These are phyloP conservation scores for Pimpla rufipes DNA, from an alignment of 2,888 invertebrate species.

Conservation along the genomic window DNA sequence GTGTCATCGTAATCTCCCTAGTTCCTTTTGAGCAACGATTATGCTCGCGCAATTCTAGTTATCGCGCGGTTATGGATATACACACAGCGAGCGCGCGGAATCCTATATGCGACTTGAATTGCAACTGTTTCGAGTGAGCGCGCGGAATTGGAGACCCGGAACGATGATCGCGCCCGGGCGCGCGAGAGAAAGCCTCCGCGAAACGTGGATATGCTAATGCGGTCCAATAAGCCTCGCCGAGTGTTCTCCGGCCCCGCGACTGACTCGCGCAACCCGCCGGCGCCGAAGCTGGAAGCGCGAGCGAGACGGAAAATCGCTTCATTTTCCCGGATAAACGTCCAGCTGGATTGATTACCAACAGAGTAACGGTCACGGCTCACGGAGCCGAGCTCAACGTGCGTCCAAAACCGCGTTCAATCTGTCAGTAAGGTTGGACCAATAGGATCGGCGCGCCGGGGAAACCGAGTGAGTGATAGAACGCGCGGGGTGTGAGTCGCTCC, in stretches of 20 bases:
- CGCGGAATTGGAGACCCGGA: conserved; percentile 48
- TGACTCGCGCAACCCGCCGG: conserved; percentile 24
- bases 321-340: conserved; percentile 77
- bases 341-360: conserved; percentile 69
- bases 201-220: conserved; percentile 63
- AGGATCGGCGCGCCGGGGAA: conserved; percentile 37
- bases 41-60: conserved; percentile 18
- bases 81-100: neutral
- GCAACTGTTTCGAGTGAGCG: conserved; percentile 40
- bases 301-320: conserved; percentile 70
- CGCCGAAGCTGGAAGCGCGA: conserved; percentile 8
- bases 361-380: conserved; percentile 63
- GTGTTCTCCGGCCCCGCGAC: conserved; percentile 35
- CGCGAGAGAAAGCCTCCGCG: conserved; percentile 30
- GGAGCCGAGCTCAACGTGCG: conserved; percentile 57
- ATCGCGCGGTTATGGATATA: neutral
- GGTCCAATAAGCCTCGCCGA: conserved; percentile 61
- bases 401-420: conserved; percentile 65
- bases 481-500: conserved; percentile 4
- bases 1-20: conserved; percentile 38
- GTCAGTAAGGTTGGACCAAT: conserved; percentile 60
- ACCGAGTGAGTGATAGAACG: conserved; percentile 50
- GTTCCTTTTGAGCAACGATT: conserved; percentile 49
- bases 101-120: neutral
- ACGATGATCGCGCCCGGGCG: conserved; percentile 40